phyloP scores from a whole-genome alignment of 1,140 invertebrate species.

The Drosophila sucinea region DNA sequence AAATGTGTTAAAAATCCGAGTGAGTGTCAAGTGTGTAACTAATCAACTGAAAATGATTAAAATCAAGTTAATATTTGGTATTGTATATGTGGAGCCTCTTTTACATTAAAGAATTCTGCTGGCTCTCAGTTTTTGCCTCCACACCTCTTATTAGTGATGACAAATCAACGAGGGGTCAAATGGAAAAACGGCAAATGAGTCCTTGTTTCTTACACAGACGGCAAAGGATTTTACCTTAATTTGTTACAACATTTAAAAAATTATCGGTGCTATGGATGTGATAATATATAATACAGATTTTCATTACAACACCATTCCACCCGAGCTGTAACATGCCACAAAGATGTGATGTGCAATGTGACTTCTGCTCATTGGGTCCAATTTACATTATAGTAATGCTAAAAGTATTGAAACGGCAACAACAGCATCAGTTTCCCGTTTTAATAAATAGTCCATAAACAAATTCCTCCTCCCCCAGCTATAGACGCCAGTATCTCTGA shows the following conservation, averaged over 20 bases:
- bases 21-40: neutral
- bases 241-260: neutral
- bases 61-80: neutral
- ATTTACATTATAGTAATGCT: too few species aligned
- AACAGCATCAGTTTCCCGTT: too few species aligned
- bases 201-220: too few species aligned
- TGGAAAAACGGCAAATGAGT: neutral
- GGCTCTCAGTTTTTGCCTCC: constrained; percentile 33
- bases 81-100: neutral
- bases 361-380: too few species aligned
- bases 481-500: too few species aligned
- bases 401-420: too few species aligned
- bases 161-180: too few species aligned
- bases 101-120: constrained; percentile 9
- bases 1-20: neutral
- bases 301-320: neutral
- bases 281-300: neutral
- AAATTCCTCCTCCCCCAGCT: neutral
- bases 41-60: neutral
- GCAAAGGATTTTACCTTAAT: neutral
- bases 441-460: too few species aligned
- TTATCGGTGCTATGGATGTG: neutral
- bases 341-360: neutral
- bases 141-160: constrained; percentile 28
- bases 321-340: neutral